Base-by-base conservation (phyloP, 2,113 vertebrate species). In the Prinia subflava region DNA sequence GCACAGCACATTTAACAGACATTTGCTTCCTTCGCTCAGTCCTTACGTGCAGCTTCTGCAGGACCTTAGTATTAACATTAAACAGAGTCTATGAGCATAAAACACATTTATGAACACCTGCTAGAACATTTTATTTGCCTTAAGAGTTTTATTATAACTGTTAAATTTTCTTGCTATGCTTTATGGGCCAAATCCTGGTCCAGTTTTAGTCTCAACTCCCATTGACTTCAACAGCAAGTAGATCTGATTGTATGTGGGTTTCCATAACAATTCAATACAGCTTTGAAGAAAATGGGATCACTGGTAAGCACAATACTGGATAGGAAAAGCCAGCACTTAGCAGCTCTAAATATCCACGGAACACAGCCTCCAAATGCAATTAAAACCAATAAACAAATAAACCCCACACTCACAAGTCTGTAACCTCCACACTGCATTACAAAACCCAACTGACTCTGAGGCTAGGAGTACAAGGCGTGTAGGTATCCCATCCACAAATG, bases 111-210 rank as follows among this genome's bases (percentile, higher is more conserved):
- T 94, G 95, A 97, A 97, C 97, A 97, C 96, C 95, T 97, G 94
- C 95, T 97, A 94, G 86, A 97, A 95, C 93, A 94, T 97, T 98
- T 97, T 96, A 97, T 97, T 98, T 98, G 97, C 95, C 91, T 96
- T 97, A 96, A 97, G 97, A 97, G 92, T 97, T 98, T 97, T 96
- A 97, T 95, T 96, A 95, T 86, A 96, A 92, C 91, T 67, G 92
- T 87, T 97, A 95, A 84, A 96, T 96, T 97, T 97, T 96, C 93
- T 96, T 97, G 83, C 93, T 86, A 94, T 97, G 95, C 93, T 98
- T 97, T 98, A 97, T 95, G 96, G 89, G 90, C 90, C 92, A 95
- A 96, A 94, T 94, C 90, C 74, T 64, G 52, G 79, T 74, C 93
- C 89, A 92, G 77, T 90, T 88, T 75, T 80, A 92, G 83, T 55